Base-by-base conservation (phyloP, 2,113 vertebrate genomes). In the Megaceryle torquata region DNA sequence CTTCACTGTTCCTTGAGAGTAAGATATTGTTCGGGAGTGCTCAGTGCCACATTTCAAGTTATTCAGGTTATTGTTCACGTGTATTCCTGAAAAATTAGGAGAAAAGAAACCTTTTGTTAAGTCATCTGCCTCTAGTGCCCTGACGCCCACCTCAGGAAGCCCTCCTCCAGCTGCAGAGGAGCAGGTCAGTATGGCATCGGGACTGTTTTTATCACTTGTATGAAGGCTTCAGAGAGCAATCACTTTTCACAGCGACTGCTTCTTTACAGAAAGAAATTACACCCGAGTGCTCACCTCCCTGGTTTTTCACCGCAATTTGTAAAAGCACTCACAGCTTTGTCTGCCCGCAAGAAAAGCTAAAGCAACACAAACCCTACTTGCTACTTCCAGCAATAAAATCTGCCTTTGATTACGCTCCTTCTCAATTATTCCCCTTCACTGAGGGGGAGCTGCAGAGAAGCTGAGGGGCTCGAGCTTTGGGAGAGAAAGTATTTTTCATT, bases 21-120 rank as follows among this genome's bases (percentile, higher is more conserved):
- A 98, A 16, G 98, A 97, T 22, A 98, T 92, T 16, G 98, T 98
- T 96, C 98, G 97, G 83, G 97, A 97, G 95, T 98, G 98, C 93
- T 99, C 99, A 75, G 96, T 93, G 83, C 98, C 98, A 71, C 98
- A 98, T 96, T 99, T 99, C 95, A 99, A 97, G 97, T 99, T 99
- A 97, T 99, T 99, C 95, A 99, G 98, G 96, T 99, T 99, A 96
- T 98, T 98, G 96, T 99, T 99, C 94, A 99, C 98, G 60, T 99
- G 98, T 72, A 99, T 98, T 91, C 99, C 99, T 98, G 93, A 96
- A 96, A 96, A 84, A 82, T 72, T 1, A 91, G 29, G 82, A 91
- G 46, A 81, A 61, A 76, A 9, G 22, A 83, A 80, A 75, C 10
- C 15, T 56, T 74, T 54, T 17, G 35, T 82, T 31, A 33, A 6